Conservation (phyloP, 2,888 invertebrate species). For the Phortica okadai region DNA sequence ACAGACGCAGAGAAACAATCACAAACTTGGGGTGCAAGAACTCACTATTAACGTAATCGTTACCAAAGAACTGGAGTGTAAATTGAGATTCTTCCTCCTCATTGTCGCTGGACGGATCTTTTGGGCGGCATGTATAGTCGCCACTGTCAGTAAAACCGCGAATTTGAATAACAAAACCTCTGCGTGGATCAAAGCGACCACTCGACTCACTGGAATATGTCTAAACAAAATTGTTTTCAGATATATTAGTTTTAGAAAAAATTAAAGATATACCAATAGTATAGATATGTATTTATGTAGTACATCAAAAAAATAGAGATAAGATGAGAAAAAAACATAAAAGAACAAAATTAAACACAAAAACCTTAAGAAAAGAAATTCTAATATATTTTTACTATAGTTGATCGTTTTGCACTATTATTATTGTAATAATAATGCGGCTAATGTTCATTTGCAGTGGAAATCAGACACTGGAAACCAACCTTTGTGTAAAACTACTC, state of each 20-base stretch:
- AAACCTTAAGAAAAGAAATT: not conserved
- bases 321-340: constrained; percentile 6
- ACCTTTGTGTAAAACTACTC: too few relatives aligned
- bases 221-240: constrained; percentile 54
- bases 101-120: constrained; percentile 63
- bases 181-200: constrained; percentile 72
- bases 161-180: constrained; percentile 73
- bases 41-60: constrained; percentile 75
- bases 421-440: too few relatives aligned
- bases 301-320: constrained; percentile 3
- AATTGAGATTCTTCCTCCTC: constrained; percentile 65
- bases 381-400: too few relatives aligned
- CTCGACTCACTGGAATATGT: constrained; percentile 66
- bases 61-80: constrained; percentile 69
- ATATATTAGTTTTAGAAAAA: constrained; percentile 17
- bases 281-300: constrained; percentile 22
- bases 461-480: too few relatives aligned
- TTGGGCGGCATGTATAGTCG: constrained; percentile 70
- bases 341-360: not conserved
- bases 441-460: too few relatives aligned
- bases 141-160: constrained; percentile 71
- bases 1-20: constrained; percentile 74
- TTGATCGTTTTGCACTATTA: too few relatives aligned
- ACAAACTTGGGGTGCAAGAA: constrained; percentile 76
- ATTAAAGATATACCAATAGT: not conserved